These are phyloP conservation scores for Pseudopleuronectes americanus DNA, from an alignment of 2,797 vertebrate species.

Conservation along the genomic window DNA sequence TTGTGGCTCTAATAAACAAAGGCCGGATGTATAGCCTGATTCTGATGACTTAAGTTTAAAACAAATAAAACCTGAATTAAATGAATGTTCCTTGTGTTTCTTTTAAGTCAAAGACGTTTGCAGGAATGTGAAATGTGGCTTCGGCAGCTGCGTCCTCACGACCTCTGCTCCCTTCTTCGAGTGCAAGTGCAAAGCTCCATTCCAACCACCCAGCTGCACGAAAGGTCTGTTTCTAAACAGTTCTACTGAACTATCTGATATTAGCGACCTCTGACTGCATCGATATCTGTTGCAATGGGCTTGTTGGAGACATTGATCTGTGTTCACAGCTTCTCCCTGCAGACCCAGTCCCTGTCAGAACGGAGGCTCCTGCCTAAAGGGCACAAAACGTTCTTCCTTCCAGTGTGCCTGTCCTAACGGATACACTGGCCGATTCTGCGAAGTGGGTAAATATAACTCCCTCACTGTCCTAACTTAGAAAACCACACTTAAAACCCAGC, in stretches of 20 bases:
- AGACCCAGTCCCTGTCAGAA: conserved; percentile 73
- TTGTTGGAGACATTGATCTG: no score
- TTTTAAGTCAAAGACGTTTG: conserved; percentile 70
- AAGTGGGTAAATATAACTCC: conserved; percentile 66
- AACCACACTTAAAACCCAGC: neutral
- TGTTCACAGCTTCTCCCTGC: conserved; percentile 36
- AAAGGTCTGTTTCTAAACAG: conserved; percentile 53
- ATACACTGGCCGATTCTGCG: conserved; percentile 71
- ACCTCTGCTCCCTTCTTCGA: conserved; percentile 67
- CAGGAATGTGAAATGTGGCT: conserved; percentile 63
- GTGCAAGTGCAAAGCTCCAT: conserved; percentile 75
- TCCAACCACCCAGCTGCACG: conserved; percentile 63
- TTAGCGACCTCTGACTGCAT: no score
- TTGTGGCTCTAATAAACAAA: no score
- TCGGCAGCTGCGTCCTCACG: conserved; percentile 67
- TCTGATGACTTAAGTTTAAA: no score
- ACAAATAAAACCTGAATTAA: no score
- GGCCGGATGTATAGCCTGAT: no score
- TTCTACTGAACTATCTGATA: neutral
- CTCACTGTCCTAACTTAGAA: neutral
- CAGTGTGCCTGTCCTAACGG: conserved; percentile 61
- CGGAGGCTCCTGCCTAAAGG: conserved; percentile 65
- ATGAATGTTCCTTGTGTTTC: neutral
- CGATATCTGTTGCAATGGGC: no score
- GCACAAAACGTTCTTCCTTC: conserved; percentile 43